These are phyloP conservation scores for Melolontha melolontha DNA, from an alignment of 2,888 invertebrate genomes.

Conservation along the genomic window DNA sequence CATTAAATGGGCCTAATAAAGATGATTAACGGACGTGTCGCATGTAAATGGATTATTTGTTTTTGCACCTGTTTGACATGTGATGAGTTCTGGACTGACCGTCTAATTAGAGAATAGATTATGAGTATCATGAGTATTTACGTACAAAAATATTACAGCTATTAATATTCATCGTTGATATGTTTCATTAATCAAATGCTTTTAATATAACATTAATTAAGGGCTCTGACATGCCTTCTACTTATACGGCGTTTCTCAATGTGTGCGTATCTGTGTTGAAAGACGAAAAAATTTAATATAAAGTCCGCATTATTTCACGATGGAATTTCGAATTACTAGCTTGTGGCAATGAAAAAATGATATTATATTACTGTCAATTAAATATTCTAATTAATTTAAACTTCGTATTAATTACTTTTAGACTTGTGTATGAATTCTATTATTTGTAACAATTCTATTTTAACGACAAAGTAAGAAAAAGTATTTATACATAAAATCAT, in stretches of 20 bases:
- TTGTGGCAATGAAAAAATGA: too few relatives aligned
- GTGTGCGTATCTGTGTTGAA: neutral
- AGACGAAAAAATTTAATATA: too few relatives aligned
- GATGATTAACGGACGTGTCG: constrained; percentile 32
- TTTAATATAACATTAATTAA: constrained; percentile 6
- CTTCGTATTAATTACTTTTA: too few relatives aligned
- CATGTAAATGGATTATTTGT: constrained; percentile 31
- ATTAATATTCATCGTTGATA: constrained; percentile 28
- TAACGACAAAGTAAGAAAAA: too few relatives aligned
- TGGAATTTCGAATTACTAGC: too few relatives aligned
- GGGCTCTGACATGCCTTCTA: neutral
- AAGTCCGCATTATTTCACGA: too few relatives aligned
- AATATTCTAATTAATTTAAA: too few relatives aligned
- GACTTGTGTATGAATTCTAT: too few relatives aligned
- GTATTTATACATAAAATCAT: too few relatives aligned
- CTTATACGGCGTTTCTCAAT: neutral
- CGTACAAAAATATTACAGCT: constrained; percentile 11
- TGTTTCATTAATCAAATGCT: constrained; percentile 20
- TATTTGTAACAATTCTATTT: too few relatives aligned
- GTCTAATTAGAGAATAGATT: constrained; percentile 26
- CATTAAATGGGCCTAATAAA: constrained; percentile 32
- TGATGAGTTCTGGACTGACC: constrained; percentile 22
- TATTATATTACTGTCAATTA: too few relatives aligned
- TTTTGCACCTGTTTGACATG: constrained; percentile 37
- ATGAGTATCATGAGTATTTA: neutral